Base-by-base conservation (phyloP, 2,888 invertebrate genomes). In the Lomographa bimaculata region DNA sequence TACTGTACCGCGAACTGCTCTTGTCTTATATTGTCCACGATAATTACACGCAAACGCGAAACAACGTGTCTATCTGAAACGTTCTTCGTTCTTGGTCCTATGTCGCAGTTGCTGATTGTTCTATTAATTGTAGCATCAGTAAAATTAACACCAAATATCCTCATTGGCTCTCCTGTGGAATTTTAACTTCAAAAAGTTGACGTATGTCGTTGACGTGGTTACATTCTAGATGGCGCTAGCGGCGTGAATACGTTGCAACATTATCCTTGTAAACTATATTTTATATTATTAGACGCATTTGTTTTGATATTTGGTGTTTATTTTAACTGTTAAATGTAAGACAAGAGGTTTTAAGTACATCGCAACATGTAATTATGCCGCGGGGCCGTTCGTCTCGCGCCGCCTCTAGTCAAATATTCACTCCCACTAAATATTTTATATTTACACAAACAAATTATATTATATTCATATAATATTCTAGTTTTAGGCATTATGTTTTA, bases 401-500 rank as follows among this genome's bases (percentile, higher is more conserved):
- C 77, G 77, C 79, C 83, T 81, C 89, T 90, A 90, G 89, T 89
- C 89, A 90, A 89, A 89, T 89, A 83, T 89, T 86, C 81, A 80
- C 77, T 79, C 80, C 73, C 71, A 89, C 82, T 89, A 90, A 90
- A 89, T 86, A 79, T 82, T 86, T 85, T 89, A 90, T 90, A 90
- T 89, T 90, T 90, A 90, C 85, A 89, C 84, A 89, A 82, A 89
- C 82, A 84, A 84, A 84, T 36, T 42, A 42, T 42, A 42, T 87
- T 89, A 87, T 89, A 89, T 84, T 81, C 76, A 87, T 85, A 86
- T 86, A 87, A 82, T 89, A 87, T 87, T 87, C 85, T 89, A 90
- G 89, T 80, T 87, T 84, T 85, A 89, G 85, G 84, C 79, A 69
- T 78, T 81, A 42, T 87, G 81, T 87, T 84, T 87, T 86, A 80